These are phyloP conservation scores for Drosophila nasuta DNA, from an alignment of 1,140 invertebrate species.

Conservation along the genomic window DNA sequence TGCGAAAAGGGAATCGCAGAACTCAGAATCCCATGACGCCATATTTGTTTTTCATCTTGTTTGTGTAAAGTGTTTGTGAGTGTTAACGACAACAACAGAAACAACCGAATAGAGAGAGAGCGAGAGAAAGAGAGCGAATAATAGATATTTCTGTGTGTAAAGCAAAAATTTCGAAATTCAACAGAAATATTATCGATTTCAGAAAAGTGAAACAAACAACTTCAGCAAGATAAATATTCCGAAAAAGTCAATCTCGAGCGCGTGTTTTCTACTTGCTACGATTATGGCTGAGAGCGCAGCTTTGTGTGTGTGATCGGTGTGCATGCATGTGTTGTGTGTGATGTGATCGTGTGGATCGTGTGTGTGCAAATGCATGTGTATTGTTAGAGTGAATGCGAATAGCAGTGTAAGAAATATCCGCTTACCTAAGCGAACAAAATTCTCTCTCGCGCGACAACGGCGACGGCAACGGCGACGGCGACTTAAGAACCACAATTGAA, in stretches of 20 bases:
- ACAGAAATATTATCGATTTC: conserved; percentile 11
- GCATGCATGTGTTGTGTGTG: conserved; percentile 53
- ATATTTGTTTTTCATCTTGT: conserved; percentile 74
- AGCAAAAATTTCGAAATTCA: conserved; percentile 28
- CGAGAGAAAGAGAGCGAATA: conserved; percentile 18
- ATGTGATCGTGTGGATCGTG: conserved; percentile 35
- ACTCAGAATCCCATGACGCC: conserved; percentile 63
- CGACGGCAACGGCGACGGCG: conserved; percentile 4
- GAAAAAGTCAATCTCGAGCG: conserved; percentile 24
- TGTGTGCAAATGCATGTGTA: conserved; percentile 40
- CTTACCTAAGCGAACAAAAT: conserved; percentile 77
- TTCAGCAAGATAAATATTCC: conserved; percentile 12
- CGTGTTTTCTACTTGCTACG: conserved; percentile 41
- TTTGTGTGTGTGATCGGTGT: conserved; percentile 31
- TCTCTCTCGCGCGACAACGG: conserved; percentile 54
- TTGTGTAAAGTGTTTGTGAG: conserved; percentile 44
- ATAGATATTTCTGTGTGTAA: conserved; percentile 31
- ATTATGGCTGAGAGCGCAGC: conserved; percentile 49
- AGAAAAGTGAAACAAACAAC: conserved; percentile 20
- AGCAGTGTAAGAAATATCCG: conserved; percentile 65
- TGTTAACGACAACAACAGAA: conserved; percentile 19
- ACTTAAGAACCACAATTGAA: conserved; percentile 61
- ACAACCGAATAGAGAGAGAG: conserved; percentile 7
- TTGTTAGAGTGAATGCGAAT: conserved; percentile 56
- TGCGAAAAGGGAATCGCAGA: conserved; percentile 48